phyloP scores from a whole-genome alignment of 2,888 invertebrate genomes.

The Drosophila subsilvestris region DNA sequence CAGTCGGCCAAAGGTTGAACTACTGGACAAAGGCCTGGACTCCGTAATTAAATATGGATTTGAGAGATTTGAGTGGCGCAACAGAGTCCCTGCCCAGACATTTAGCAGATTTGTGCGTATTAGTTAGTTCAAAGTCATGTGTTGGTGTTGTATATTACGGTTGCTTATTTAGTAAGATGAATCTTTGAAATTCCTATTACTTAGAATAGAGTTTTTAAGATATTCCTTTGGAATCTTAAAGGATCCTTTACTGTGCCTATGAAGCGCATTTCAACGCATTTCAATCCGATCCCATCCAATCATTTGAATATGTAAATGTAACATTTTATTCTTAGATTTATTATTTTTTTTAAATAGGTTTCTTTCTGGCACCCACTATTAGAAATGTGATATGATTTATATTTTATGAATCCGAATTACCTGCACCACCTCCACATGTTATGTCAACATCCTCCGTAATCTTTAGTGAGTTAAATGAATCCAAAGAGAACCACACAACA shows the following conservation, averaged over 20 bases:
- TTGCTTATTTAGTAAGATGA: no score
- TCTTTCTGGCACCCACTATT: no score
- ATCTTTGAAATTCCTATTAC: no score
- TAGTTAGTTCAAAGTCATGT: constrained; percentile 9
- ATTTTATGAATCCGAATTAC: constrained; percentile 2
- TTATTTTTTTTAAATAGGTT: no score
- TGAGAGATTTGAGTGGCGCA: constrained; percentile 30
- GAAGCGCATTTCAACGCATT: no score
- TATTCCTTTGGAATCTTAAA: no score
- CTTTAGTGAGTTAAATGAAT: constrained; percentile 24
- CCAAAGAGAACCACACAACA: background rate
- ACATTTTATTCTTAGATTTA: no score
- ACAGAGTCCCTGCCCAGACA: constrained; percentile 44
- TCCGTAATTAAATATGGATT: constrained; percentile 76
- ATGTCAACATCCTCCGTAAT: constrained; percentile 6
- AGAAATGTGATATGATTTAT: no score
- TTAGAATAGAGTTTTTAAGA: no score
- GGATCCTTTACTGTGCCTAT: no score
- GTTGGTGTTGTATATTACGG: background rate
- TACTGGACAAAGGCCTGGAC: constrained; percentile 12
- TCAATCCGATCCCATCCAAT: no score
- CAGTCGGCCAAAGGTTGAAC: constrained; percentile 42
- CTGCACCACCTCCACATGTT: constrained; percentile 9
- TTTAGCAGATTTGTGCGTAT: constrained; percentile 64
- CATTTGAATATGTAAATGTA: no score